These are phyloP conservation scores for Aspidoscelis tigris DNA, from an alignment of 2,113 vertebrate genomes.

Conservation along the genomic window DNA sequence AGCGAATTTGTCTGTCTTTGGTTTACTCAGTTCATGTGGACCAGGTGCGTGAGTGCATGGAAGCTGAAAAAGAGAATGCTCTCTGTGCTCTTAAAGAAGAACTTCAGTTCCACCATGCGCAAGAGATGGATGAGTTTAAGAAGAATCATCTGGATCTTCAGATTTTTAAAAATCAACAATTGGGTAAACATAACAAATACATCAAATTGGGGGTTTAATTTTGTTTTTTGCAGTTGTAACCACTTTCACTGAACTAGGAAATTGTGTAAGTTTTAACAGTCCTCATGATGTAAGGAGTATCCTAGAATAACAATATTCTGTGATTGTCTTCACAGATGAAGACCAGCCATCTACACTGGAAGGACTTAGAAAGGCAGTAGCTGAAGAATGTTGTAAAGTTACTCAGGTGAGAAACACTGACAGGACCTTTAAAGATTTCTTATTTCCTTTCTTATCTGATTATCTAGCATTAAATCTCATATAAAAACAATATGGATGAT, in stretches of 20 bases:
- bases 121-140: constrained; percentile 75
- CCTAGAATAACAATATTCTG: constrained; percentile 7
- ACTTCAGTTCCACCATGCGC: constrained; percentile 70
- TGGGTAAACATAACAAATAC: constrained; percentile 71
- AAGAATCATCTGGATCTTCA: constrained; percentile 76
- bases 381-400: constrained; percentile 82
- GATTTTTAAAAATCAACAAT: constrained; percentile 65
- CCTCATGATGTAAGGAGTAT: neutral
- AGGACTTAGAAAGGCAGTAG: constrained; percentile 78
- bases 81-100: constrained; percentile 79
- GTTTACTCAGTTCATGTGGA: constrained; percentile 91
- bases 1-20: constrained; percentile 89
- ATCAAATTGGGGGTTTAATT: neutral
- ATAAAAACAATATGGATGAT: constrained; percentile 23
- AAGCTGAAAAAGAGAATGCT: constrained; percentile 76
- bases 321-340: constrained; percentile 62
- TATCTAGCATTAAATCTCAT: constrained; percentile 11
- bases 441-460: constrained; percentile 14
- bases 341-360: constrained; percentile 72
- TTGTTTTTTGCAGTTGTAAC: neutral
- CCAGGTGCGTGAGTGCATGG: constrained; percentile 79
- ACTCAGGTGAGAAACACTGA: constrained; percentile 68
- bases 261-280: neutral
- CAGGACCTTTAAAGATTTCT: constrained; percentile 11
- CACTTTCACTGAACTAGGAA: neutral